phyloP scores from a whole-genome alignment of 2,113 vertebrate genomes.

The Gymnocephalus cernua region DNA sequence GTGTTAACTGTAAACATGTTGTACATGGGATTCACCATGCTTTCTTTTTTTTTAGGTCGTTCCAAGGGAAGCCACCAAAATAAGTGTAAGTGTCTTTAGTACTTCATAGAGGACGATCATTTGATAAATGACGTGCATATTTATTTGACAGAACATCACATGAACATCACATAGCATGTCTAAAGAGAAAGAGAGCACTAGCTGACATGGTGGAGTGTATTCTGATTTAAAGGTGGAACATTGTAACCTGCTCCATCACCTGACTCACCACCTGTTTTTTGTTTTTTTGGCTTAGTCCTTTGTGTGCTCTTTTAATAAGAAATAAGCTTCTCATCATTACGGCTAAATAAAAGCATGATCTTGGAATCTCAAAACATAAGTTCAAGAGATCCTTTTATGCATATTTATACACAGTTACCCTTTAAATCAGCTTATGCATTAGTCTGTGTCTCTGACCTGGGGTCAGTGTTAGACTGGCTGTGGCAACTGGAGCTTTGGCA shows the following conservation, averaged over 20 bases:
- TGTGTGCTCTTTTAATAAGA: not conserved
- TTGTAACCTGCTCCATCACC: too few species aligned
- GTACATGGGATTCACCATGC: constrained; percentile 16
- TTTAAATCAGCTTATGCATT: not conserved
- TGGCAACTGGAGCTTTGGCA: too few species aligned
- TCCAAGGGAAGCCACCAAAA: constrained; percentile 93
- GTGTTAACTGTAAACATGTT: not conserved
- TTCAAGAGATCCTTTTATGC: not conserved
- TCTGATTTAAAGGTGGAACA: not conserved
- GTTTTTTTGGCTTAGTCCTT: not conserved
- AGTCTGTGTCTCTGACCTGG: not conserved
- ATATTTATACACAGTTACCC: too few species aligned
- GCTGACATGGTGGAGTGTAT: not conserved
- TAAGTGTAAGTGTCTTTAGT: constrained; percentile 91
- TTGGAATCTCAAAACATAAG: not conserved
- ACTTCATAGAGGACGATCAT: not conserved
- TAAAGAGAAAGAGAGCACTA: not conserved
- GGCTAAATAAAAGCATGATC: not conserved
- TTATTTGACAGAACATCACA: not conserved
- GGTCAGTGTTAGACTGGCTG: too few species aligned
- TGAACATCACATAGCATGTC: not conserved
- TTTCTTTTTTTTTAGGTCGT: constrained; percentile 84
- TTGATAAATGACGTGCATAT: not conserved
- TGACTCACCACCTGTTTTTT: not conserved
- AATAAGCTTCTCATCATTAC: not conserved